Conservation (phyloP, 2,888 invertebrate species). For the Noctuana brunneofusca region DNA sequence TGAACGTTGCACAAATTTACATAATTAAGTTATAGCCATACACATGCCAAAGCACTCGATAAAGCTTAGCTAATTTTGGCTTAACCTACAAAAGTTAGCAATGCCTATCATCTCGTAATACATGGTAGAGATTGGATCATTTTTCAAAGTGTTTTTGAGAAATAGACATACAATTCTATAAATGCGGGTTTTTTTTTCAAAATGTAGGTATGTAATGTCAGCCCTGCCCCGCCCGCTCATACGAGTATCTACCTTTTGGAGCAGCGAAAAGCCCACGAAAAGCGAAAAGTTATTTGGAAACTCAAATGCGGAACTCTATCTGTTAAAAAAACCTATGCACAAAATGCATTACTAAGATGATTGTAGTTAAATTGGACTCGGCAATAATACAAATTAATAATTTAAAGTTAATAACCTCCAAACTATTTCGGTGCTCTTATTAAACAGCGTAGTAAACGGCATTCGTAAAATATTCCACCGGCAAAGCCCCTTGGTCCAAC, state of each 20-base stretch:
- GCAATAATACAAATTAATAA: slow-evolving; percentile 4
- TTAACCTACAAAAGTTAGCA: neutral
- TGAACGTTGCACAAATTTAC: slow-evolving; percentile 24
- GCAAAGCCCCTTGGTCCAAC: neutral
- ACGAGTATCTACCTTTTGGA: too few relatives aligned
- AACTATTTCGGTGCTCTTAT: neutral
- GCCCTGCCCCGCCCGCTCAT: too few relatives aligned
- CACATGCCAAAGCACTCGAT: slow-evolving; percentile 21
- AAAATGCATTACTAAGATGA: too few relatives aligned
- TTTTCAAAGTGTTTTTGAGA: neutral
- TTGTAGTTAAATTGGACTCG: too few relatives aligned
- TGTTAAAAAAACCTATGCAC: too few relatives aligned
- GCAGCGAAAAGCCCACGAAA: too few relatives aligned
- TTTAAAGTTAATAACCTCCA: too few relatives aligned
- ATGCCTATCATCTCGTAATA: neutral
- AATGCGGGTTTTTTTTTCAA: neutral
- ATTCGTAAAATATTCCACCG: neutral
- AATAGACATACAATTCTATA: neutral
- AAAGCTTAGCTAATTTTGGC: slow-evolving; percentile 4
- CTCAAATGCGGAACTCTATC: too few relatives aligned
- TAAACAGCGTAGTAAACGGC: neutral
- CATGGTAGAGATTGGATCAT: neutral
- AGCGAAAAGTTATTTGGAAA: too few relatives aligned
- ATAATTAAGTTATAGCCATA: slow-evolving; percentile 26
- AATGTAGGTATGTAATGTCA: too few relatives aligned